Evolutionary conservation across 2,113 vertebrate genomes (phyloP).

Genomic region (Polyodon spathula): DNA sequence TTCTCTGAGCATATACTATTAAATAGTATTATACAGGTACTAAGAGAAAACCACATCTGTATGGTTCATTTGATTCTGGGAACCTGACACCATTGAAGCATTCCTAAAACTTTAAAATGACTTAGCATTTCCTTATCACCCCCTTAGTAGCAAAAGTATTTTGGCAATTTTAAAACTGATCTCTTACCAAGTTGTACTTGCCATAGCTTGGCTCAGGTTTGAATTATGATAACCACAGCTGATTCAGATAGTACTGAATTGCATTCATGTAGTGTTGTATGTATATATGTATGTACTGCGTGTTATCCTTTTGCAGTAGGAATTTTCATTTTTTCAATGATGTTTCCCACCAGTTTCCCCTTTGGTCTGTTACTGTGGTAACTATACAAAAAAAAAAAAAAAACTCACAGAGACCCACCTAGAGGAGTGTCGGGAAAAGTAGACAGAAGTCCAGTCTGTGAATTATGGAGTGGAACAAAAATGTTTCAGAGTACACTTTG

Average conservation of each 20-base stretch:
- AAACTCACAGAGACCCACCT: conserved; percentile 53
- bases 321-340: background rate
- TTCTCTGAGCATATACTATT: background rate
- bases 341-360: background rate
- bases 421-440: conserved; percentile 57
- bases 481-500: conserved; percentile 35
- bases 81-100: background rate
- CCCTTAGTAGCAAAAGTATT: conserved; percentile 1
- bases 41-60: background rate
- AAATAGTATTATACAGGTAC: background rate
- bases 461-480: conserved; percentile 24
- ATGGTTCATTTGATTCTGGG: background rate
- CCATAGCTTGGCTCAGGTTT: background rate
- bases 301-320: background rate
- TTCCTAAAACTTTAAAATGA: background rate
- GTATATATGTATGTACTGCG: background rate
- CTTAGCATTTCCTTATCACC: background rate
- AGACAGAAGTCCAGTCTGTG: conserved; percentile 17
- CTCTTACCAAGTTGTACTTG: background rate
- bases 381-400: conserved; percentile 13
- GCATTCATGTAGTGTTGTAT: too few species aligned
- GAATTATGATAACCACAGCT: background rate
- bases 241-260: background rate
- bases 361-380: conserved; percentile 15
- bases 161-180: conserved; percentile 4